Evolutionary conservation across 2,888 invertebrate genomes (phyloP), one percentile per base, ranked within the genome.

Genomic region (Notodonta dromedarius): DNA sequence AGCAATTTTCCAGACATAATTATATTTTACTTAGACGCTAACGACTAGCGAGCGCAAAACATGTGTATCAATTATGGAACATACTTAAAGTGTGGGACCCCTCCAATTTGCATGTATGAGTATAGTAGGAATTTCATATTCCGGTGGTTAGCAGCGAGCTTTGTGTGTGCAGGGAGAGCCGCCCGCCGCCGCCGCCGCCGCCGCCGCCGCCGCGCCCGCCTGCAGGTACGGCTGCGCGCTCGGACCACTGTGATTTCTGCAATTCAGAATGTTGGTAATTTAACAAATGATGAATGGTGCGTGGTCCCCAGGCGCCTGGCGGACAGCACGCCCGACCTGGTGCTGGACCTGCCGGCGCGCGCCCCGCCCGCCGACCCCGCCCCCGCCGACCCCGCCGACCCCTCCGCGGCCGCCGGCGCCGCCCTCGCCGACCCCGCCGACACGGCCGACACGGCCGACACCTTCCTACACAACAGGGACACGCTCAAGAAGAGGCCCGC

Each of bases 271-370:
- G 24, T 1, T 6, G 46, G 13, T 40, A 12, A 11, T 5, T 7
- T 12, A 4, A 12, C n/a, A 48, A 12, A 12, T 48, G 11, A n/a
- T 48, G 12, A 6, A 39, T 13, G 12, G 55, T 56, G 60, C 64
- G 58, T 5, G 55, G 54, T 46, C 53, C 57, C 71, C 94, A 94
- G 85, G 85, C 94, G 85, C 68, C 93, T 80, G 85, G 94, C 67
- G 73, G 94, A 80, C 87, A 94, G 81, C 91, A 92, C 97, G 42
- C 97, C 97, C 2, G 97, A 97, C 90, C 93, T 97, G 62, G 97
- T 97, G 69, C 96, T 97, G 95, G 97, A 97, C 88, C 90, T 97
- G 74, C 97, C 97, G n/a, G 90, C 95, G 77, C 92, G 80, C 80
- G 87, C 78, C 78, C 85, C 66, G 76, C 77, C 79, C 48, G 67